A percentile compares a stretch with the other conserved stretches of the same genome.
These are phyloP conservation scores for Monochamus alternatus DNA, from an alignment of 2,888 invertebrate species.

Conservation along the genomic window DNA sequence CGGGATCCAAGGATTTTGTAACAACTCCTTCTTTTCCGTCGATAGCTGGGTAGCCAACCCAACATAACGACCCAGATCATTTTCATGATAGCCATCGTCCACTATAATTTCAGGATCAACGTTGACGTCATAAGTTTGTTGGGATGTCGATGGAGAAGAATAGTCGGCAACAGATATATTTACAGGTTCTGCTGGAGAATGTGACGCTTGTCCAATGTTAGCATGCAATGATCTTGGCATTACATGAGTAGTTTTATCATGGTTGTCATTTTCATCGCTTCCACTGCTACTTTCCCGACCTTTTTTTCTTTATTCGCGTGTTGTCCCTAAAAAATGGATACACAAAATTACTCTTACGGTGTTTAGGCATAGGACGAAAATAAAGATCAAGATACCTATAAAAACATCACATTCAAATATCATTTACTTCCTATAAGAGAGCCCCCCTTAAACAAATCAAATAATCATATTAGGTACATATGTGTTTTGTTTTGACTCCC, in stretches of 20 bases:
- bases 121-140: background rate
- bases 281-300: background rate
- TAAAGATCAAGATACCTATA: no score
- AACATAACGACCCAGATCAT: background rate
- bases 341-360: no score
- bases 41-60: background rate
- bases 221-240: conserved; percentile 1
- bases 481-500: no score
- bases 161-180: background rate
- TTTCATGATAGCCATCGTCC: background rate
- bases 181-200: background rate
- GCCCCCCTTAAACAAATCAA: no score
- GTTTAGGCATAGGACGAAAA: no score
- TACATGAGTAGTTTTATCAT: background rate
- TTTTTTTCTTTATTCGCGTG: background rate
- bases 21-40: background rate
- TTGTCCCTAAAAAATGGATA: no score
- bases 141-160: background rate
- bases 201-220: background rate
- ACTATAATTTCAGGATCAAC: background rate
- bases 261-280: background rate
- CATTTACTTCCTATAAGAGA: no score
- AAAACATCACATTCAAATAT: no score
- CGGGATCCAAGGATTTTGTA: conserved; percentile 7
- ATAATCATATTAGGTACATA: no score